These are phyloP conservation scores for Dynastes hyllus DNA, from an alignment of 2,888 invertebrate genomes.

Conservation along the genomic window DNA sequence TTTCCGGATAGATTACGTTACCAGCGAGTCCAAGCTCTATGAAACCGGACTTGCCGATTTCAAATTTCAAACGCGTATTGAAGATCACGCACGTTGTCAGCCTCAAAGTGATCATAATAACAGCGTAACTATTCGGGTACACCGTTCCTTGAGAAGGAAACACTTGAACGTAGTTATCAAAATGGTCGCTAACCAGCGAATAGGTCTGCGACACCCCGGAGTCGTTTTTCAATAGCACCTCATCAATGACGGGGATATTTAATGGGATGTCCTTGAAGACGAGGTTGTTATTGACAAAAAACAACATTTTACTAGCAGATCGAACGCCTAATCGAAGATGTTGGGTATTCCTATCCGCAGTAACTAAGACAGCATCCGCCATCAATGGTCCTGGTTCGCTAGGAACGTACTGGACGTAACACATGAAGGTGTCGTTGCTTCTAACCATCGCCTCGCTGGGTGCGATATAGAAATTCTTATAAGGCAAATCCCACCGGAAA, in stretches of 20 bases:
- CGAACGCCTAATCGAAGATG: neutral
- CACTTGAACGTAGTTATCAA: slow-evolving; percentile 21
- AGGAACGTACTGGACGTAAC: slow-evolving; percentile 25
- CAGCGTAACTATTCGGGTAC: slow-evolving; percentile 19
- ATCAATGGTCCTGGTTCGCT: neutral
- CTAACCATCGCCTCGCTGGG: slow-evolving; percentile 16
- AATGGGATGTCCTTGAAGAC: slow-evolving; percentile 28
- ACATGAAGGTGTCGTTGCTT: slow-evolving; percentile 25
- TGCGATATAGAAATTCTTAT: slow-evolving; percentile 5
- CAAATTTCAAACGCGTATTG: slow-evolving; percentile 14
- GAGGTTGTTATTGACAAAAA: slow-evolving; percentile 8
- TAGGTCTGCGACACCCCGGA: neutral
- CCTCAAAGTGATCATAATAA: neutral
- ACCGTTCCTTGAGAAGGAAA: slow-evolving; percentile 24
- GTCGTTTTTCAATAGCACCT: slow-evolving; percentile 17
- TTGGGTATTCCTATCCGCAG: neutral
- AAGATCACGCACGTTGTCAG: slow-evolving; percentile 22
- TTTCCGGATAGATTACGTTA: slow-evolving; percentile 39
- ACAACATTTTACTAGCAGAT: neutral
- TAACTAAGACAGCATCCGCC: slow-evolving; percentile 20
- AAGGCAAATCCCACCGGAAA: slow-evolving; percentile 6
- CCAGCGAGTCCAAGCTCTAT: slow-evolving; percentile 25
- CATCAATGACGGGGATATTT: slow-evolving; percentile 32
- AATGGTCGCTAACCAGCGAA: neutral
- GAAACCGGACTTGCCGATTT: slow-evolving; percentile 5